Conservation (phyloP, 2,113 vertebrate genomes). For the Cyprinodon brontotheroides region DNA sequence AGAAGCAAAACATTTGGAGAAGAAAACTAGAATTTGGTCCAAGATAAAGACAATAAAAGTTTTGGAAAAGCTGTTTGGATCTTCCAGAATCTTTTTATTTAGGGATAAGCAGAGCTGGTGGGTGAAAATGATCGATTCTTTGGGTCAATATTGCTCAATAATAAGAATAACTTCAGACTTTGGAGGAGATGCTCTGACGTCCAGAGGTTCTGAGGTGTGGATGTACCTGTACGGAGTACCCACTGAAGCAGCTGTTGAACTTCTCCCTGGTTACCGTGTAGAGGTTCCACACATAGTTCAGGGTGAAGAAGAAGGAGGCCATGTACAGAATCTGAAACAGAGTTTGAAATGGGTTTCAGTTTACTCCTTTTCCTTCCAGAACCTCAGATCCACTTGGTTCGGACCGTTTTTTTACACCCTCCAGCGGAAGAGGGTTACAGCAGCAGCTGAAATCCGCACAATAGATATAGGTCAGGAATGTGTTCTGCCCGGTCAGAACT, state of each 20-base stretch:
- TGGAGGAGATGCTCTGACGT: no score
- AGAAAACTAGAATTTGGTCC: no score
- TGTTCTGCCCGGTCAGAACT: neutral
- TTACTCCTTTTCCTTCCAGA: neutral
- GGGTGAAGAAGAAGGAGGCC: slow-evolving; percentile 87
- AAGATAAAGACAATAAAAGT: no score
- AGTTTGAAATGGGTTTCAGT: neutral
- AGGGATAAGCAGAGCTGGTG: neutral
- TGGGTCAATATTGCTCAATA: no score
- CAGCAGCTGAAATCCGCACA: slow-evolving; percentile 1
- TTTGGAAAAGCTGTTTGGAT: no score
- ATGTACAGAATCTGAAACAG: slow-evolving; percentile 84
- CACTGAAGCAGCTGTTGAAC: slow-evolving; percentile 64
- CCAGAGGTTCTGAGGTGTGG: neutral
- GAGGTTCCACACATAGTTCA: slow-evolving; percentile 88
- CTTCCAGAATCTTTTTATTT: no score
- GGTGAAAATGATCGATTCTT: no score
- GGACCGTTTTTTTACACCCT: neutral
- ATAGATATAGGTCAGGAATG: slow-evolving; percentile 60
- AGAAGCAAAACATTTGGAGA: no score
- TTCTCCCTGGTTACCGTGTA: slow-evolving; percentile 81
- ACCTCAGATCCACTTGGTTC: neutral
- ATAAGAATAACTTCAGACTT: no score
- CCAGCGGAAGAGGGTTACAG: neutral
- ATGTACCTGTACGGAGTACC: slow-evolving; percentile 74